Base-by-base conservation (phyloP, 2,113 vertebrate species). In the Ibidorhyncha struthersii region DNA sequence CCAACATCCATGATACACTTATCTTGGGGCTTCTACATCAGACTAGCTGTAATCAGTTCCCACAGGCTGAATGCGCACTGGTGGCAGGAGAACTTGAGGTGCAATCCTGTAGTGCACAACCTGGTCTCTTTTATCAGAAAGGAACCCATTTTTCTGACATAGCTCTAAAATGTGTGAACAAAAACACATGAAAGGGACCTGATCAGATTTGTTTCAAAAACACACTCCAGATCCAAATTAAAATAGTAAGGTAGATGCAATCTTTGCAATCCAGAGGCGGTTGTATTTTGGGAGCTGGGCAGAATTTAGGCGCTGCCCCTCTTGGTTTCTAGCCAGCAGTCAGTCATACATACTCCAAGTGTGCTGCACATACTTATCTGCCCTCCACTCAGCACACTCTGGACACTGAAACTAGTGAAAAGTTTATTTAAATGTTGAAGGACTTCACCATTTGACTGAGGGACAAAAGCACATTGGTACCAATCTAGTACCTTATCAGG, bases 331-430 rank as follows among this genome's bases (percentile, higher is more conserved):
- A 77, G 55, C 25, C 59, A 87, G 22, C 14, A 74, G 61, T 52
- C 30, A 49, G 38, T 43, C 73, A 32, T 29, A 29, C 0, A 0
- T 18, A 22, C 6, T 49, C 45, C 25, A 36, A 7, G 3, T 79
- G 16, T 72, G 23, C 29, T 86, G 58, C 53, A 34, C 16, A 47
- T 86, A 17, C 22, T 49, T 67, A 30, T 67, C 67, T 55, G 15
- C 23, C 9, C 12, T 56, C 29, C 23, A 16, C 5, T 38, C 63
- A 59, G 8, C 19, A 61, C 21, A 59, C 25, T 27, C 49, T 67
- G 22, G 47, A 50, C 27, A 12, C 36, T 47, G 53, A 82, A 92
- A 47, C 14, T 5, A 14, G 6, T 30, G 36, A 82, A 76, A 89
- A 86, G 12, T 2, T 82, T 61, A n/a, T 65, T 92, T 90, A 61